These are phyloP conservation scores for Phaedon cochleariae DNA, from an alignment of 2,888 invertebrate genomes.

Conservation along the genomic window DNA sequence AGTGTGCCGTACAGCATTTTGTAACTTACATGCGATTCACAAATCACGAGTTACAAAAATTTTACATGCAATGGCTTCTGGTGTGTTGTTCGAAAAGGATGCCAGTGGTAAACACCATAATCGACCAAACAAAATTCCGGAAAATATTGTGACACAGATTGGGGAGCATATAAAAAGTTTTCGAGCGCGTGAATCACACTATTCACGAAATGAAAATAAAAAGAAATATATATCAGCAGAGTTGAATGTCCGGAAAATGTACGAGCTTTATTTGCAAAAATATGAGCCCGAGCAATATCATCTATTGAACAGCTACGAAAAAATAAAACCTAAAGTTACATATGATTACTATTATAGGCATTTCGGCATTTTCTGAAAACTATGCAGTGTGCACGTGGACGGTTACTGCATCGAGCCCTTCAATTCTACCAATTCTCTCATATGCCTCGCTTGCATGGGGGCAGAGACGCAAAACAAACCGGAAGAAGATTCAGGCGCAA, in stretches of 20 bases:
- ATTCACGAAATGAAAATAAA: slow-evolving; percentile 24
- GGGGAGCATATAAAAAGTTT: slow-evolving; percentile 31
- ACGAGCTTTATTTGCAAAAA: slow-evolving; percentile 24
- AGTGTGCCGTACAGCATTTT: slow-evolving; percentile 13
- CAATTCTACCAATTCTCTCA: too few relatives aligned
- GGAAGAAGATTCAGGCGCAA: too few relatives aligned
- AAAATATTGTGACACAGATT: slow-evolving; percentile 18
- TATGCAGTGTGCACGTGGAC: slow-evolving; percentile 5
- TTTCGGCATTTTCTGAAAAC: slow-evolving; percentile 24
- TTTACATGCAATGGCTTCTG: not conserved
- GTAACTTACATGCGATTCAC: slow-evolving; percentile 11
- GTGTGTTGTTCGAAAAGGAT: not conserved
- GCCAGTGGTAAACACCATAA: slow-evolving; percentile 8
- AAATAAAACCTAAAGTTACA: slow-evolving; percentile 21
- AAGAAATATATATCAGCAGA: slow-evolving; percentile 24
- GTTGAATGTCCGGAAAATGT: slow-evolving; percentile 24
- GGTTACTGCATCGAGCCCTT: not conserved
- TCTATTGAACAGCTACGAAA: slow-evolving; percentile 1
- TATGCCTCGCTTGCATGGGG: too few relatives aligned
- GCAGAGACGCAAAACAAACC: too few relatives aligned
- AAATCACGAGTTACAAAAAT: slow-evolving; percentile 5
- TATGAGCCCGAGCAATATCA: slow-evolving; percentile 19
- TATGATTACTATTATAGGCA: slow-evolving; percentile 28
- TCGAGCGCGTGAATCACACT: slow-evolving; percentile 20
- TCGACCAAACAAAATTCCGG: slow-evolving; percentile 12